A percentile compares a stretch with the other conserved stretches of the same genome.
These are phyloP conservation scores for Drosophila truncata DNA, from an alignment of 1,140 invertebrate genomes.

Conservation along the genomic window DNA sequence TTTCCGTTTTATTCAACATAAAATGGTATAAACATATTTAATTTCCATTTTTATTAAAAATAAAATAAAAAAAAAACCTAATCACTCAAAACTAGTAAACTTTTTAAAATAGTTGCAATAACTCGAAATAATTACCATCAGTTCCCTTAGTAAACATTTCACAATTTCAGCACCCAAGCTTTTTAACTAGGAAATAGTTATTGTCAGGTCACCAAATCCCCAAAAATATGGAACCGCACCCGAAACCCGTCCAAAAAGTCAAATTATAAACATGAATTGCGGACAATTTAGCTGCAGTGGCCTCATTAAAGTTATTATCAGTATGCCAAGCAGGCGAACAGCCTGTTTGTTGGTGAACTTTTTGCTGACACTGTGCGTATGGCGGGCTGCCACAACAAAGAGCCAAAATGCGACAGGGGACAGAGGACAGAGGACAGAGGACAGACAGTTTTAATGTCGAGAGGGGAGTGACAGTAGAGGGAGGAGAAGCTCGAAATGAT, in stretches of 20 bases:
- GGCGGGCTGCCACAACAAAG: slow-evolving; percentile 22
- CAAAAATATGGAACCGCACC: slow-evolving; percentile 6
- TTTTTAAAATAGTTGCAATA: not conserved
- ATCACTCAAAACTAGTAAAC: not conserved
- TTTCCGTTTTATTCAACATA: no score
- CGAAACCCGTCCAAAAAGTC: slow-evolving; percentile 30
- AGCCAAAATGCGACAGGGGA: not conserved
- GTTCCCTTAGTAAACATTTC: slow-evolving; percentile 11
- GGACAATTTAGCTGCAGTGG: slow-evolving; percentile 21
- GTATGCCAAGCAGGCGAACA: not conserved
- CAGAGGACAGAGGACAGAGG: not conserved
- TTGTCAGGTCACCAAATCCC: slow-evolving; percentile 9
- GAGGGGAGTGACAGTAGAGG: not conserved
- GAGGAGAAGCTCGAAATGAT: slow-evolving; percentile 14
- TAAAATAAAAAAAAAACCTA: not conserved
- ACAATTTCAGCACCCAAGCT: slow-evolving; percentile 1
- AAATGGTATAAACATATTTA: not conserved
- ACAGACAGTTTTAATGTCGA: slow-evolving; percentile 20
- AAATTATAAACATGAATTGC: slow-evolving; percentile 44
- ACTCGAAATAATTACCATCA: not conserved
- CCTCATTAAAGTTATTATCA: slow-evolving; percentile 51
- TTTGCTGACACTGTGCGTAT: slow-evolving; percentile 49
- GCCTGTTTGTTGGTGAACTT: slow-evolving; percentile 41
- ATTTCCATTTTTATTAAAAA: no score
- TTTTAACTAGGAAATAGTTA: slow-evolving; percentile 19